Base-by-base conservation (phyloP, 2,888 invertebrate species). In the Synergus umbraculus region DNA sequence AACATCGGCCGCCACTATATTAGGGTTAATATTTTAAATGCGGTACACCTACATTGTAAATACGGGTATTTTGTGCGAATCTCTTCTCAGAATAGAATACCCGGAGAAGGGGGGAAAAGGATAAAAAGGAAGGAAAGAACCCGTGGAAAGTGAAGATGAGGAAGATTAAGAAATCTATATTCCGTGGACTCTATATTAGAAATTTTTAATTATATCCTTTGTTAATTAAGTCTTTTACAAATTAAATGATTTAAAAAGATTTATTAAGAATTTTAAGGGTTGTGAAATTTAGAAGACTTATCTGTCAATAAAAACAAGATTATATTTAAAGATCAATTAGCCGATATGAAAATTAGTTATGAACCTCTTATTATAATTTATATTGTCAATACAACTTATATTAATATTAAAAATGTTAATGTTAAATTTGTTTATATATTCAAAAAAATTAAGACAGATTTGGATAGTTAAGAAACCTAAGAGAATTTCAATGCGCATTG, bases 41-140 rank as follows among this genome's bases (percentile, higher is more conserved):
- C 84, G 86, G 87, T 87, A 87, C 87, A 89, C 88, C 89, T 88
- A 90, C 90, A 90, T 90, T 90, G 91, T 90, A 89, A 90, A 91
- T 89, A 49, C 69, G 73, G 66, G 60, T 73, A 64, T 79, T 77
- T 77, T 79, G 69, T 69, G 77, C 77, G 77, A 63, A 63, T 49
- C 79, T 79, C 43, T 77, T 77, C 76, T 44, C 54, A 60, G 77
- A 77, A 77, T 77, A 79, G 69, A 79, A 43, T 41, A 41, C 29
- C 37, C 46, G 63, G 67, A 76, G 63, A 65, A 65, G 43, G 12
- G 18, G 67, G 9, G 65, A 54, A 29, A 41, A 49, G 44, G 64
- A 79, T 15, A 66, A 76, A 64, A 46, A 63, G 43, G 54, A 22
- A 29, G 41, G 41, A 73, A 10, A 73, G 37, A 29, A 73, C n/a